Percentiles rank a stretch among this genome's conserved stretches.
Conservation (phyloP, 92 coral and sea anemone species). For the Actinostola sp. region DNA sequence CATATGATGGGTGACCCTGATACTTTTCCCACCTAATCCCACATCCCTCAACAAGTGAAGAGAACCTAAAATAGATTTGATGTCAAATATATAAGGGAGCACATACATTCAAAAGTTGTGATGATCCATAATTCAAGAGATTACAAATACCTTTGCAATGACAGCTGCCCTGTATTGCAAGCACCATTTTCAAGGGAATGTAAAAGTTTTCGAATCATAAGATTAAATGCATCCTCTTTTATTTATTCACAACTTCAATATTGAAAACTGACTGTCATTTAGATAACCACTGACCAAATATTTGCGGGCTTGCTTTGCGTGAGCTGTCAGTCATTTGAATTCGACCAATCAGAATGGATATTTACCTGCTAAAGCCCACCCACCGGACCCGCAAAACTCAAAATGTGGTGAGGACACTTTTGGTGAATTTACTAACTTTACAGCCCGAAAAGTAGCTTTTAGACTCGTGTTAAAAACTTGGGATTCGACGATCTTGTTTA, state of each 20-base stretch:
- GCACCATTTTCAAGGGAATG: not conserved
- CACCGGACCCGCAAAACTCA: constrained; percentile 90
- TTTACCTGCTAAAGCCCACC: constrained; percentile 73
- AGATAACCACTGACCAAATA: constrained; percentile 49
- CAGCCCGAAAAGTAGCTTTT: constrained; percentile 39
- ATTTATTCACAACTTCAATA: not conserved
- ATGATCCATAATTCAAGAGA: not conserved
- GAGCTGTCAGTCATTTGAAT: constrained; percentile 71
- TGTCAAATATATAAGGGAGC: not conserved
- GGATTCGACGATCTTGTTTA: constrained; percentile 31
- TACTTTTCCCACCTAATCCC: too few species aligned
- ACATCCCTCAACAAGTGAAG: too few species aligned
- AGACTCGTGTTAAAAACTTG: constrained; percentile 5
- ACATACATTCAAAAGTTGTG: not conserved
- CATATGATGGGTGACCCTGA: too few species aligned
- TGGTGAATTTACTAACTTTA: constrained; percentile 42
- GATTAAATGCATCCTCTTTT: not conserved
- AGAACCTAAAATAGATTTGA: too few species aligned
- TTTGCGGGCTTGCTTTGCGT: constrained; percentile 37
- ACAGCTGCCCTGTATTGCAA: not conserved
- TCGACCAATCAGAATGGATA: constrained; percentile 77
- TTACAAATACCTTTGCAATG: constrained; percentile 10
- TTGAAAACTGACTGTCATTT: not conserved
- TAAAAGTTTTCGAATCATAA: constrained; percentile 7
- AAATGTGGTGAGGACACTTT: constrained; percentile 59